Evolutionary conservation across 2,113 vertebrate genomes (phyloP).

Genomic region (Elgaria multicarinata): DNA sequence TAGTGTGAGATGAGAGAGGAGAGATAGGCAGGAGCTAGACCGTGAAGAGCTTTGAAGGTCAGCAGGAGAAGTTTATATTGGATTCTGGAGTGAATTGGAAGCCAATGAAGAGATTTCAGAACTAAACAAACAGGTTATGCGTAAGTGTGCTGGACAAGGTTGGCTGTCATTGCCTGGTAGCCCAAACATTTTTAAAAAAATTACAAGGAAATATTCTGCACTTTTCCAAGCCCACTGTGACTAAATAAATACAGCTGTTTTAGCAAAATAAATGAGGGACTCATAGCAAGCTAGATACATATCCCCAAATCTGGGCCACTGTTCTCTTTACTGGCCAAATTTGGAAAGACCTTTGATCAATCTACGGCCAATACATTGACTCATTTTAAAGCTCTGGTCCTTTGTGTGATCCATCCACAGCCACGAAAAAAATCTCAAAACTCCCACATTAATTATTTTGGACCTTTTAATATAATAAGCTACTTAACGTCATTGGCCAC

Average conservation of each 20-base stretch:
- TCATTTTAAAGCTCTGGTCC: constrained; percentile 31
- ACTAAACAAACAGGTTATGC: fast-evolving
- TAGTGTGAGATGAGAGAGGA: no score
- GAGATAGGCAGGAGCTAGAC: no score
- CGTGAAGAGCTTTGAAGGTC: no score
- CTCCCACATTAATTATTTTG: not conserved
- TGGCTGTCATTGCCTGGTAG: not conserved
- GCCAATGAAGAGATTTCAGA: fast-evolving
- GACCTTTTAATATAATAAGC: not conserved
- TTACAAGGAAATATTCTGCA: not conserved
- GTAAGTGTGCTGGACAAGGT: not conserved
- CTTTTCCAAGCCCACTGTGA: not conserved
- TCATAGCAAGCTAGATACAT: fast-evolving
- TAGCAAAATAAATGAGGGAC: fast-evolving
- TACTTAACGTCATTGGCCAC: not conserved
- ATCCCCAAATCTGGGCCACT: not conserved
- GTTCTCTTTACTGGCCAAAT: not conserved
- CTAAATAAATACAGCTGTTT: not conserved
- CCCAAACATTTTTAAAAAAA: no score
- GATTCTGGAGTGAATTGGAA: no score
- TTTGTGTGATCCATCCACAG: not conserved
- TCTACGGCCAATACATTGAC: not conserved
- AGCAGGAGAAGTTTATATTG: no score
- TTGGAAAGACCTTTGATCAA: constrained; percentile 3
- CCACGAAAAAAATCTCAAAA: not conserved